Conservation (phyloP, 1,140 invertebrate genomes). For the Eubasilissa regina region DNA sequence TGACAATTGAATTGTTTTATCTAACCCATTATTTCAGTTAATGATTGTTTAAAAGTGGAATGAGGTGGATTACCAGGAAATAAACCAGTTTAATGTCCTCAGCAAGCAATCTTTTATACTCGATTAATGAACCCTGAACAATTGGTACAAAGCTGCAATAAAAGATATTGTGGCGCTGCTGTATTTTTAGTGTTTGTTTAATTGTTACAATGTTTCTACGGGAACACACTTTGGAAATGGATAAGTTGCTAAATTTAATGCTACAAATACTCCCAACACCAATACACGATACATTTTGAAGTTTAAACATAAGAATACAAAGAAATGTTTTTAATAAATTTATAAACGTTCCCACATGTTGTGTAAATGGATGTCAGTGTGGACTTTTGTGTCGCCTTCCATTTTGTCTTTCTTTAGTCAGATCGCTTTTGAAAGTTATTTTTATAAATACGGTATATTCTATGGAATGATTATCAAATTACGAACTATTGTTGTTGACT, state of each 20-base stretch:
- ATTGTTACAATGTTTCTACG: neutral
- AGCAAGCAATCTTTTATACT: no score
- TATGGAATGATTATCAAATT: conserved; percentile 27
- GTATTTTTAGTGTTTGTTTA: no score
- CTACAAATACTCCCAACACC: conserved; percentile 39
- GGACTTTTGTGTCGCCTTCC: conserved; percentile 24
- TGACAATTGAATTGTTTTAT: no score
- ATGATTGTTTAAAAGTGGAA: no score
- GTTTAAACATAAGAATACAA: conserved; percentile 31
- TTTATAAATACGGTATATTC: conserved; percentile 29
- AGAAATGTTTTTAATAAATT: conserved; percentile 42
- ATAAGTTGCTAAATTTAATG: neutral
- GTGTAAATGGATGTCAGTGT: conserved; percentile 6
- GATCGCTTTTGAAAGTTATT: conserved; percentile 36
- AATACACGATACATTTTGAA: conserved; percentile 47
- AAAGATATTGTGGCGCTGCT: no score
- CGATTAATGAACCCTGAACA: no score
- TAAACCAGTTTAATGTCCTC: no score
- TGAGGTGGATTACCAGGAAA: no score
- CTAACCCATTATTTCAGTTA: no score
- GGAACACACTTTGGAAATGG: conserved; percentile 6
- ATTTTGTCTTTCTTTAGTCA: conserved; percentile 32
- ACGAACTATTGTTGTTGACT: conserved; percentile 12
- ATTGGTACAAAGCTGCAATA: no score
- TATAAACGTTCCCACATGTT: conserved; percentile 32